Evolutionary conservation across 2,797 vertebrate species (phyloP).

Genomic region (Sebastes melanostomus): DNA sequence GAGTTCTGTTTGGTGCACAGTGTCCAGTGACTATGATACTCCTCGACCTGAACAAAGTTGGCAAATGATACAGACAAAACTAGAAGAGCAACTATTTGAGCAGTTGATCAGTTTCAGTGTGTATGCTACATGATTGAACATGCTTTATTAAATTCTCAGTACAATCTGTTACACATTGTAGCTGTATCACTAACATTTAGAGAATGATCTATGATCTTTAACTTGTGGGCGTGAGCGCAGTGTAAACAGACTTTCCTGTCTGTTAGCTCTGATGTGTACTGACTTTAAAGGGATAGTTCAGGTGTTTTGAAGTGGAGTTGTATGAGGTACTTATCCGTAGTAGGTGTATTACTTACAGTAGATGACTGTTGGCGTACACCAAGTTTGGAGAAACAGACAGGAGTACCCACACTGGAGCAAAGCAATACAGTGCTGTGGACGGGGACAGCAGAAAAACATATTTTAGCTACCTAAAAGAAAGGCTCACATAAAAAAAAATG

Average conservation of each 20-base stretch:
- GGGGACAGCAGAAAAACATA: too few species aligned
- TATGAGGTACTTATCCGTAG: too few species aligned
- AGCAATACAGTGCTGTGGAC: too few species aligned
- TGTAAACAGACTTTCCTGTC: background rate
- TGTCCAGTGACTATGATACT: background rate
- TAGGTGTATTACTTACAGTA: too few species aligned
- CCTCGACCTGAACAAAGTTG: background rate
- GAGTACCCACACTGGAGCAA: too few species aligned
- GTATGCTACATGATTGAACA: background rate
- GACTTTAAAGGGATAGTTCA: background rate
- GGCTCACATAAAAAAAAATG: too few species aligned
- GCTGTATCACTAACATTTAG: background rate
- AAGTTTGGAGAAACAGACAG: too few species aligned
- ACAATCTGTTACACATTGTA: background rate
- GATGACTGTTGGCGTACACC: too few species aligned
- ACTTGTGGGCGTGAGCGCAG: background rate
- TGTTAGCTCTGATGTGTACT: background rate
- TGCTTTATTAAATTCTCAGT: background rate
- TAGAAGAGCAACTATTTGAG: background rate
- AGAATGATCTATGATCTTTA: background rate
- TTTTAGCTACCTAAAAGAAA: too few species aligned
- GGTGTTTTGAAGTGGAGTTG: too few species aligned
- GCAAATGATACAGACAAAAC: background rate
- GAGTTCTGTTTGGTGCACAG: background rate
- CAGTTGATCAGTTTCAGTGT: background rate